Conservation (phyloP, 2,888 invertebrate species). For the Tipula unca region DNA sequence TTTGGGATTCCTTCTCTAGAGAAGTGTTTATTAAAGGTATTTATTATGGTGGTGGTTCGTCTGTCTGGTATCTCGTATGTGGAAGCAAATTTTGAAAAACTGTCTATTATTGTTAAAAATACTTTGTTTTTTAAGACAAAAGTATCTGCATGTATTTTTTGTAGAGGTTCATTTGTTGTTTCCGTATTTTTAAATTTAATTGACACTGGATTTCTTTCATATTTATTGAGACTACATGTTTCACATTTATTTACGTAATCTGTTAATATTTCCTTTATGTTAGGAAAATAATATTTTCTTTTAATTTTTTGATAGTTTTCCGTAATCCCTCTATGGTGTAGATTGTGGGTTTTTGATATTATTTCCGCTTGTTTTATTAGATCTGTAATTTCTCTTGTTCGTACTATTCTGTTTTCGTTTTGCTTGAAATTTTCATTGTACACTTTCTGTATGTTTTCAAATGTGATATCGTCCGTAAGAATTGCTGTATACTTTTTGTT, state of each 20-base stretch:
- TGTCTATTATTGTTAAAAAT: too few species aligned
- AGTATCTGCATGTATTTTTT: background rate
- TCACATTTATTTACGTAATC: background rate
- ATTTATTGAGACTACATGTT: background rate
- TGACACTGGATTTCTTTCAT: background rate
- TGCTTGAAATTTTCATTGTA: too few species aligned
- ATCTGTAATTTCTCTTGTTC: too few species aligned
- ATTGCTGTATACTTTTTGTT: background rate
- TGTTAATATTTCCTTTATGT: background rate
- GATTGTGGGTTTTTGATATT: background rate
- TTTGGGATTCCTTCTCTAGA: conserved; percentile 21
- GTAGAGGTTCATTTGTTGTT: background rate
- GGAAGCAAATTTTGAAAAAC: background rate
- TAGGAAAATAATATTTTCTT: too few species aligned
- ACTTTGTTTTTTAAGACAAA: background rate
- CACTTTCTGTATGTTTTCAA: too few species aligned
- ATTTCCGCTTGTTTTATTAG: background rate
- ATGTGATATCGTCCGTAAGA: background rate
- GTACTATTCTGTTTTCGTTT: too few species aligned
- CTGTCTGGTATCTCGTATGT: background rate
- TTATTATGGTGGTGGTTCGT: background rate
- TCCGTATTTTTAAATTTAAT: background rate
- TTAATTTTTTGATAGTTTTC: too few species aligned
- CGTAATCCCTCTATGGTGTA: too few species aligned
- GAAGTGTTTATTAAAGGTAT: conserved; percentile 20